phyloP scores from a whole-genome alignment of 1,140 invertebrate species.

The Rhyacophila brunnea region DNA sequence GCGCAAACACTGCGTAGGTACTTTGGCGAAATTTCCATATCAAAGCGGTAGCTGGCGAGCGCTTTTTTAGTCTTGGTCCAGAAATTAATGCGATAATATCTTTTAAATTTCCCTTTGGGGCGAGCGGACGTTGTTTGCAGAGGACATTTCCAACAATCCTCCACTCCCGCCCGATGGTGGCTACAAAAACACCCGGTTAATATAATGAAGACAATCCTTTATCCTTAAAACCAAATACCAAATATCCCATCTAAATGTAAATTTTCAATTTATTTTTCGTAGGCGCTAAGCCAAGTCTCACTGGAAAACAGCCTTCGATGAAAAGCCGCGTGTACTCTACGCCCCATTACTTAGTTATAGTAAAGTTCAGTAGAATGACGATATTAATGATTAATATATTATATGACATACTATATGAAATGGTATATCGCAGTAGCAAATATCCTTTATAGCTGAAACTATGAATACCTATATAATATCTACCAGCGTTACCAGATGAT shows the following conservation, averaged over 20 bases:
- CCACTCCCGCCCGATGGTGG: neutral
- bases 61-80: slow-evolving; percentile 14
- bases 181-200: slow-evolving; percentile 5
- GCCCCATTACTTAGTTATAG: too few relatives aligned
- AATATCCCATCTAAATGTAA: slow-evolving; percentile 35
- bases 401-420: too few relatives aligned
- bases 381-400: too few relatives aligned
- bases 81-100: slow-evolving; percentile 21
- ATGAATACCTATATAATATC: too few relatives aligned
- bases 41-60: slow-evolving; percentile 23
- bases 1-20: slow-evolving; percentile 26
- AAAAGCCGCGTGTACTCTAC: neutral
- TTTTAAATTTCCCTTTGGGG: slow-evolving; percentile 16
- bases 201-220: slow-evolving; percentile 36
- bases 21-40: slow-evolving; percentile 31
- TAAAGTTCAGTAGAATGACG: too few relatives aligned
- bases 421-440: too few relatives aligned
- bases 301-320: slow-evolving; percentile 16
- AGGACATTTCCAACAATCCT: neutral
- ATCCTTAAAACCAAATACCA: slow-evolving; percentile 34
- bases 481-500: too few relatives aligned
- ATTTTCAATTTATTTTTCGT: slow-evolving; percentile 37
- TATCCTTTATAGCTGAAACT: too few relatives aligned
- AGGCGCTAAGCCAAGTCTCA: slow-evolving; percentile 26
- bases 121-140: neutral